phyloP scores from a whole-genome alignment of 1,140 invertebrate species.

The Choristoneura fumiferana region DNA sequence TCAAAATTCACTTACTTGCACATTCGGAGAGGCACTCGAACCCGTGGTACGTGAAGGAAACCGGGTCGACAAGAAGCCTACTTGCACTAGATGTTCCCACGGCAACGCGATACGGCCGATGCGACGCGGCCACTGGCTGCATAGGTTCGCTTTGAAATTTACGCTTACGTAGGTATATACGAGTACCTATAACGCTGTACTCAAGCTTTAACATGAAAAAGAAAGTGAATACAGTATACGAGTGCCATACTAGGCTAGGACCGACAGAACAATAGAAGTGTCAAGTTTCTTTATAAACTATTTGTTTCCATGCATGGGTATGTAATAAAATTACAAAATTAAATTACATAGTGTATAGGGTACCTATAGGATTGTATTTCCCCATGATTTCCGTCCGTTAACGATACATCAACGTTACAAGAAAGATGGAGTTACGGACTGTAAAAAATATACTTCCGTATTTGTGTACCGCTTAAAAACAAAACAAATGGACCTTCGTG shows the following conservation, averaged over 20 bases:
- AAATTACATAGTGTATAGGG: too few species aligned
- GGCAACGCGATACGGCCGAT: not conserved
- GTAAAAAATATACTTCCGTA: too few species aligned
- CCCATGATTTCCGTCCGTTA: too few species aligned
- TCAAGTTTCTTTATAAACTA: not conserved
- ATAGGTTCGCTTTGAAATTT: conserved; percentile 10
- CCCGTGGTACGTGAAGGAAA: conserved; percentile 38
- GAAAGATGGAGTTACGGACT: too few species aligned
- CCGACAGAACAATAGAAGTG: conserved; percentile 2
- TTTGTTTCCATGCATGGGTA: too few species aligned
- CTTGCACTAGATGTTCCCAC: conserved; percentile 28
- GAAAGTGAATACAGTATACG: conserved; percentile 8
- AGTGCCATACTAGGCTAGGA: not conserved
- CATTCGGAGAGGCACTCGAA: conserved; percentile 33
- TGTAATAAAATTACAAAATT: too few species aligned
- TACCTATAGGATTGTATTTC: too few species aligned
- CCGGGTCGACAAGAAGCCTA: conserved; percentile 38
- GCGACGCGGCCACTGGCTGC: not conserved
- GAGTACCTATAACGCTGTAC: not conserved
- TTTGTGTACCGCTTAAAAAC: too few species aligned
- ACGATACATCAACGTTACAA: too few species aligned
- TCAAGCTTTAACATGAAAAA: conserved; percentile 1
- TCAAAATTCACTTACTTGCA: conserved; percentile 37
- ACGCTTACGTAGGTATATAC: conserved; percentile 1
- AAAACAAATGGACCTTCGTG: too few species aligned